phyloP scores from a whole-genome alignment of 2,797 vertebrate genomes.

The Cryptoblepharus egeriae region DNA sequence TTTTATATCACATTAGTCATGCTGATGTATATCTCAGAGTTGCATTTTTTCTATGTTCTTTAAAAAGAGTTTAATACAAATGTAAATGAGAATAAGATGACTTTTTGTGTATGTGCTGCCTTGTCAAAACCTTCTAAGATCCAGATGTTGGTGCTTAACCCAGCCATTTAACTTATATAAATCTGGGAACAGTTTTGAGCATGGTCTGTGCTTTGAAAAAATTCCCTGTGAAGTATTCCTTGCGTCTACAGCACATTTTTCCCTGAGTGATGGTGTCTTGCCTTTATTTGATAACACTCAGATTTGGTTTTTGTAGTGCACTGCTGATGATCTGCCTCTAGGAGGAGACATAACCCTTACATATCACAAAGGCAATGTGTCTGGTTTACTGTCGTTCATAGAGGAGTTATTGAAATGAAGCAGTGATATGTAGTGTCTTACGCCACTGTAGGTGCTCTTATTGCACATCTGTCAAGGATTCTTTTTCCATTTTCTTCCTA shows the following conservation, averaged over 20 bases:
- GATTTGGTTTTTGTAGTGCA: conserved; percentile 3
- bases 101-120: not conserved
- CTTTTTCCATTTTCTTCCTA: not conserved
- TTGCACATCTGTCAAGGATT: not conserved
- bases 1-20: conserved; percentile 19
- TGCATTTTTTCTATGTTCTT: conserved; percentile 2
- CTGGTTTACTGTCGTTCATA: not conserved
- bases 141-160: conserved; percentile 3
- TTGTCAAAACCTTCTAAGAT: not conserved
- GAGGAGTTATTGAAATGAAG: not conserved
- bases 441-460: conserved; percentile 14
- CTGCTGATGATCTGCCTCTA: conserved; percentile 23
- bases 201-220: not conserved
- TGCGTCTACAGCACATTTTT: not conserved
- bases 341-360: conserved; percentile 48
- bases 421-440: conserved; percentile 11
- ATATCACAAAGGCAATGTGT: conserved; percentile 14
- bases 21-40: conserved; percentile 10
- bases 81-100: not conserved
- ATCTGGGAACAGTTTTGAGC: not conserved
- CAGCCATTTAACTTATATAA: not conserved
- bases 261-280: not conserved
- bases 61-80: not conserved
- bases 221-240: not conserved
- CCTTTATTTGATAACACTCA: not conserved